These are phyloP conservation scores for Gonatopus flavifemur DNA, from an alignment of 1,140 invertebrate genomes.

Conservation along the genomic window DNA sequence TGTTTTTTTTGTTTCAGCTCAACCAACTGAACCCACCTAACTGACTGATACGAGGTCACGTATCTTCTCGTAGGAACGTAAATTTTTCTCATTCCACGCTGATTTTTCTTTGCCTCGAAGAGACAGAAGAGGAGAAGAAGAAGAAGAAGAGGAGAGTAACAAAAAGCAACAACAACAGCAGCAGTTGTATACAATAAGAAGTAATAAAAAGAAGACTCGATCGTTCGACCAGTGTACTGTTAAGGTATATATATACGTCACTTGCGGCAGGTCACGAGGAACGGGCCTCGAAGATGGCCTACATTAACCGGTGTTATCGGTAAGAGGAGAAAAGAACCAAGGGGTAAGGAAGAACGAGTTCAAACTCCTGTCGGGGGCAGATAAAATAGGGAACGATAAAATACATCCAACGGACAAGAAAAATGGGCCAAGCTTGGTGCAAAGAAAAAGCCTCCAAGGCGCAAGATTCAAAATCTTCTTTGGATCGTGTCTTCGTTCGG, in stretches of 20 bases:
- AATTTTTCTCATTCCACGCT: too few relatives aligned
- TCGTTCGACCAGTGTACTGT: slow-evolving; percentile 21
- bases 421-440: slow-evolving; percentile 56
- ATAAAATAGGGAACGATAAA: slow-evolving; percentile 13
- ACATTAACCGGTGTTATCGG: slow-evolving; percentile 30
- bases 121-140: too few relatives aligned
- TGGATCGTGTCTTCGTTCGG: slow-evolving; percentile 52
- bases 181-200: background rate
- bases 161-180: too few relatives aligned
- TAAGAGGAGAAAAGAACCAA: slow-evolving; percentile 19
- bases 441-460: slow-evolving; percentile 50
- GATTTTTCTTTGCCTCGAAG: too few relatives aligned
- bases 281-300: slow-evolving; percentile 38
- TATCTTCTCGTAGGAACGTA: too few relatives aligned
- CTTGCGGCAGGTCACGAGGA: slow-evolving; percentile 43
- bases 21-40: too few relatives aligned
- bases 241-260: slow-evolving; percentile 18
- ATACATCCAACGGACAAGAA: slow-evolving; percentile 2
- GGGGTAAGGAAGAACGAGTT: too few relatives aligned
- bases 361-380: slow-evolving; percentile 17
- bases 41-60: too few relatives aligned
- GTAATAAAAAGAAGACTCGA: background rate
- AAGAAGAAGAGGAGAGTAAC: too few relatives aligned
- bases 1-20: too few relatives aligned
- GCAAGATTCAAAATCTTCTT: slow-evolving; percentile 55